Base-by-base conservation (phyloP, 2,797 vertebrate species). In the Leptatherina wallacei region DNA sequence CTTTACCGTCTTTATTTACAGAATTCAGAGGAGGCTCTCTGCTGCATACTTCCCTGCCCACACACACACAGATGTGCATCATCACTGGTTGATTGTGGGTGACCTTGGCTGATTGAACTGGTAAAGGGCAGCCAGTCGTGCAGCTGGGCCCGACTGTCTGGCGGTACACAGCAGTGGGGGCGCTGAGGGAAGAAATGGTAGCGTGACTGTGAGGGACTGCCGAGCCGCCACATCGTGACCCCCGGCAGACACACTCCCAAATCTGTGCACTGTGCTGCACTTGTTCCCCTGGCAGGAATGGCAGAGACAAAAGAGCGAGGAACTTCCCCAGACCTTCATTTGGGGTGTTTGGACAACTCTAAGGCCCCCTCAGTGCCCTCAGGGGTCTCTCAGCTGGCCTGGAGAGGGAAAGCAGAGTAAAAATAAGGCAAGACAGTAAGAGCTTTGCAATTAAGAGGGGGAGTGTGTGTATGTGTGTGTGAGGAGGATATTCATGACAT, bases 301-400 rank as follows among this genome's bases (percentile, higher is more conserved):
- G 55, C 60, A 30, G 73, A 82, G 71, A 91, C 88, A 87, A 86
- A 91, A 85, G 88, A 0, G 20, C 86, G 62, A 87, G 81, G 91
- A 89, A 90, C 85, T 7, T 63, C 85, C 91, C 88, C 85, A 59
- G 80, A 93, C 91, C 93, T 89, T 84, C 88, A 85, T 92, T 92
- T 73, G 27, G 90, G 90, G 35, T 78, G 92, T 94, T 95, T 93
- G 88, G 88, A 93, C 91, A 95, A 94, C 91, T 89, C 86, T 5
- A 80, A 82, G 88, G 86, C 84, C 87, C 75, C 90, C 88, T 66
- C 33, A 16, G 77, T 84, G 82, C 84, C 88, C 85, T 72, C 79
- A 33, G 87, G 88, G 87, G 75, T 77, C 78, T 68, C 83, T 88
- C 82, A 86, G 88, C 85, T 86, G 87, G 85, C 71, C 58, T 36